Conservation (phyloP, 2,888 invertebrate species). For the Merodon equestris region DNA sequence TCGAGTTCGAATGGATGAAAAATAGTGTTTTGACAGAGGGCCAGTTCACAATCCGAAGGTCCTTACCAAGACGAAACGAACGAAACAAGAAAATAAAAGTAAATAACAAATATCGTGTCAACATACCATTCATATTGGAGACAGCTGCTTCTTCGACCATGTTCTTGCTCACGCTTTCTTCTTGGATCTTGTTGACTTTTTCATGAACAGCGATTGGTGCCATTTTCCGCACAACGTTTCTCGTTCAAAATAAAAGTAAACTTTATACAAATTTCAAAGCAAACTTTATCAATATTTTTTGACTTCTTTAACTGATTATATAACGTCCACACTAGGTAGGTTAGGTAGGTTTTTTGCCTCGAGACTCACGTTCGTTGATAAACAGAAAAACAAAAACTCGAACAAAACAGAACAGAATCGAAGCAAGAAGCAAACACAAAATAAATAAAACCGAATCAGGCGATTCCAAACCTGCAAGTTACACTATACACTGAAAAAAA, state of each 20-base stretch:
- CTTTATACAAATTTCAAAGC: slow-evolving; percentile 8
- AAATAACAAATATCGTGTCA: too few species aligned
- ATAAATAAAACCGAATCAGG: too few species aligned
- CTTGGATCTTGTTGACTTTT: slow-evolving; percentile 43
- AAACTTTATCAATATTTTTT: neutral
- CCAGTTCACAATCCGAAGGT: too few species aligned
- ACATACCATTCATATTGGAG: slow-evolving; percentile 40
- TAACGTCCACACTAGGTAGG: too few species aligned
- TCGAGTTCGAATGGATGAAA: too few species aligned
- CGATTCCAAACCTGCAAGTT: neutral
- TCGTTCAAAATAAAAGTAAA: slow-evolving; percentile 8
- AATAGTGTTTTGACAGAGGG: too few species aligned
- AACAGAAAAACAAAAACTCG: slow-evolving; percentile 3
- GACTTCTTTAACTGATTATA: neutral
- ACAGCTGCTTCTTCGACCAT: slow-evolving; percentile 23
- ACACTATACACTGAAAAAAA: neutral
- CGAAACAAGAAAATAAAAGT: too few species aligned
- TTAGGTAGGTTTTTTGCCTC: too few species aligned
- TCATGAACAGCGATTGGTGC: slow-evolving; percentile 60
- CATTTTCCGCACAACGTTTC: slow-evolving; percentile 37
- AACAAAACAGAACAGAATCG: slow-evolving; percentile 14
- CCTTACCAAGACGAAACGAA: too few species aligned
- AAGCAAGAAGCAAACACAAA: too few species aligned
- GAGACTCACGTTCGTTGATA: neutral
- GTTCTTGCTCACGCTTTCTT: slow-evolving; percentile 25